Base-by-base conservation (phyloP, 2,797 vertebrate species). In the Caiman crocodilus region DNA sequence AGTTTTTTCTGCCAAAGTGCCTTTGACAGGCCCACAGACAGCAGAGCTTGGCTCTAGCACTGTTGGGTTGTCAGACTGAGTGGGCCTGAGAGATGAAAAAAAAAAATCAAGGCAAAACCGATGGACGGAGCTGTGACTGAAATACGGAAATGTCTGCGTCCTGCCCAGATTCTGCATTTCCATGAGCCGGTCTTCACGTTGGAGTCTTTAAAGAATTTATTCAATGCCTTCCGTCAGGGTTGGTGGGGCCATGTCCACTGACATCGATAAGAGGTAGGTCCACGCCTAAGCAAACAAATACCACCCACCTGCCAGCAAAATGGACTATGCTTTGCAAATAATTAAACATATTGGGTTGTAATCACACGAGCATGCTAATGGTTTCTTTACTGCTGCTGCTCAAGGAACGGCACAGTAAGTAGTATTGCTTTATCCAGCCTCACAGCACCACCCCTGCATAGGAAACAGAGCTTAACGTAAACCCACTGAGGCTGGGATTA, bases 381-480 rank as follows among this genome's bases (percentile, higher is more conserved):
- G 25, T 74, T 88, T 90, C 71, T 64, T 75, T 0, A 0, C 4
- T 21, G 30, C 50, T 84, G 69, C 64, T 75, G 69, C 79, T 84
- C 73, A 50, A 58, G 35, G 50, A 94, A 91, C 90, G 93, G 93
- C 76, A 35, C 64, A 74, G 93, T 93, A 80, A 94, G 92, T 90
- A 93, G 91, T 97, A 91, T 96, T 97, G 94, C 79, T 94, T 95
- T 92, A 75, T 73, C 85, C 57, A 55, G 90, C 90, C 96, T 84
- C 76, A 35, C 87, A 83, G 82, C 87, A 90, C 82, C 92, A 79
- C 89, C 81, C 85, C 77, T 93, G 96, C 94, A 96, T 91, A 94
- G 93, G 94, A 95, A 95, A 94, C 91, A 82, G 89, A 94, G 94
- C 94, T 97, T 95, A 95, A 87, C 85, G 81, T 79, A 87, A 92